Evolutionary conservation across 2,797 vertebrate genomes (phyloP), one percentile per base, ranked within the genome.

Genomic region (Scomberomorus guttatus): DNA sequence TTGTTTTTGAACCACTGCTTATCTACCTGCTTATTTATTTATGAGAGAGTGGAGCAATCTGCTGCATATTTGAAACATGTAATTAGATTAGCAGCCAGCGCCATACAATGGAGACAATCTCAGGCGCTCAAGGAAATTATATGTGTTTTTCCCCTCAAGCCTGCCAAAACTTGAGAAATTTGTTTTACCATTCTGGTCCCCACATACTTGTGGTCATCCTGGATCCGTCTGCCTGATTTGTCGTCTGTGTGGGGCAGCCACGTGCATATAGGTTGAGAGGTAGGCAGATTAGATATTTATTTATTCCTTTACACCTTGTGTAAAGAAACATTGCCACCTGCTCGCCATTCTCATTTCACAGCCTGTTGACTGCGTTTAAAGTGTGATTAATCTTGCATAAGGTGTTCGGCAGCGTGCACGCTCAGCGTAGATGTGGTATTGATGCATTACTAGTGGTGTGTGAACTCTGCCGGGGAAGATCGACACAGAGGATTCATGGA

Each of bases 371-470:
- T 82, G 72, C 52, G 37, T 89, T 92, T 88, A 82, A 78, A 86
- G 72, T 84, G 84, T 80, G 84, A 94, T 92, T 90, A 92, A 89
- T 92, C 83, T 93, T 79, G 82, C 85, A 89, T 80, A 80, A 86
- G 84, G 82, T 77, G 79, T 89, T 90, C 81, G 80, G 75, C 70
- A 24, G 76, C 3, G 39, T 42, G 2, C 37, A 17, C 15, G 68
- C 76, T 66, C 22, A 3, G 64, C 22, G 15, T 6, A 4, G 46
- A 69, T 63, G 69, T 74, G 24, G 63, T 48, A 51, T 29, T 64
- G 83, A 85, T 80, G 83, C 68, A 71, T 77, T 76, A 74, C 62
- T 74, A 82, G 71, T 7, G 46, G 58, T 48, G 79, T 63, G 71
- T 89, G 85, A 87, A 86, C 77, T 69, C 71, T 57, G 67, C 52